Conservation (phyloP, 2,113 vertebrate species). For the Onychostoma macrolepis region DNA sequence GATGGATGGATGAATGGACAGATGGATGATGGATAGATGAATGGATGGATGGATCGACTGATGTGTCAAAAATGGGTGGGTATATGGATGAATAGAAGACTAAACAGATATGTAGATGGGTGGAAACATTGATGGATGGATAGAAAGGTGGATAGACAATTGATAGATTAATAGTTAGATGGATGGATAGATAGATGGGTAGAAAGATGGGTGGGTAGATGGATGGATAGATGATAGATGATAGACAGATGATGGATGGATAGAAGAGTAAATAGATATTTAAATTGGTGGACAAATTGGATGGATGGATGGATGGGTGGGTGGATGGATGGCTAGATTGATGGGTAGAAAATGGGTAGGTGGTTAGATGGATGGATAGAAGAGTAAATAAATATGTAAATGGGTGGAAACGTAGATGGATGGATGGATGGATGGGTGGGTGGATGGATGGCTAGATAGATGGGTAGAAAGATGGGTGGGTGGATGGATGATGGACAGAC, state of each 20-base stretch:
- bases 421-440: no score
- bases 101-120: neutral
- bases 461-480: neutral
- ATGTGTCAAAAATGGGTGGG: neutral
- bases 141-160: neutral
- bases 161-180: neutral
- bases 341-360: neutral
- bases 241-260: neutral
- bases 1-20: neutral
- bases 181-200: neutral
- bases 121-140: neutral
- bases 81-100: neutral
- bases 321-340: neutral
- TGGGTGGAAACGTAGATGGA: neutral
- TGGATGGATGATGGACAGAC: neutral
- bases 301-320: neutral
- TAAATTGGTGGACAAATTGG: neutral
- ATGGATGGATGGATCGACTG: neutral
- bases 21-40: rapidly evolving
- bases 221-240: neutral
- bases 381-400: neutral
- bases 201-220: neutral
- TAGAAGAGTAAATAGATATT: neutral
- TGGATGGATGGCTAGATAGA: neutral
- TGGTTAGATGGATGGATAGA: neutral